Evolutionary conservation across 2,888 invertebrate species (phyloP).

Genomic region (Melikaiella ostensackeni): DNA sequence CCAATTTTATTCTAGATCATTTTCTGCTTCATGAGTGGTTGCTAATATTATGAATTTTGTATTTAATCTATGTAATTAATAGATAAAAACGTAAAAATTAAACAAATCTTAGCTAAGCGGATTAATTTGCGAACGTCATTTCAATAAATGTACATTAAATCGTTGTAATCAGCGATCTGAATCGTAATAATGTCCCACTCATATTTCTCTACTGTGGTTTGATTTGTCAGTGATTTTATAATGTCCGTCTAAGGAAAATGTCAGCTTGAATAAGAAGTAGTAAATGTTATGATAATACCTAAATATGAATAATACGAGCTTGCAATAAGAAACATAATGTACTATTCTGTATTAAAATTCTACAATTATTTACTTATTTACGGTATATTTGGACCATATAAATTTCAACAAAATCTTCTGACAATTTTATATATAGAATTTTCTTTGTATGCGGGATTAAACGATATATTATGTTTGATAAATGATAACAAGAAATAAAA

Average conservation of each 20-base stretch:
- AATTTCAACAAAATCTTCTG: not conserved
- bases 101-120: not conserved
- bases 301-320: not conserved
- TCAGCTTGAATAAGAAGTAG: constrained; percentile 15
- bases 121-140: constrained; percentile 13
- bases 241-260: constrained; percentile 26
- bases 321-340: not conserved
- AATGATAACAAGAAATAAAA: no score
- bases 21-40: no score
- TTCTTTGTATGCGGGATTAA: no score
- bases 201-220: not conserved
- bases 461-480: not conserved
- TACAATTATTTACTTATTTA: not conserved
- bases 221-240: constrained; percentile 12
- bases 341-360: not conserved
- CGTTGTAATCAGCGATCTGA: constrained; percentile 6
- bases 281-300: not conserved
- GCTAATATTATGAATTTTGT: not conserved
- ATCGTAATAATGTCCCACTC: constrained; percentile 15
- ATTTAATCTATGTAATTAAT: not conserved
- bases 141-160: constrained; percentile 26
- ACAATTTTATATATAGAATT: not conserved
- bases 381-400: not conserved
- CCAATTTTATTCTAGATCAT: no score
- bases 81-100: not conserved